These are phyloP conservation scores for Sorex araneus DNA, from an alignment of 2,113 vertebrate genomes.

Conservation along the genomic window DNA sequence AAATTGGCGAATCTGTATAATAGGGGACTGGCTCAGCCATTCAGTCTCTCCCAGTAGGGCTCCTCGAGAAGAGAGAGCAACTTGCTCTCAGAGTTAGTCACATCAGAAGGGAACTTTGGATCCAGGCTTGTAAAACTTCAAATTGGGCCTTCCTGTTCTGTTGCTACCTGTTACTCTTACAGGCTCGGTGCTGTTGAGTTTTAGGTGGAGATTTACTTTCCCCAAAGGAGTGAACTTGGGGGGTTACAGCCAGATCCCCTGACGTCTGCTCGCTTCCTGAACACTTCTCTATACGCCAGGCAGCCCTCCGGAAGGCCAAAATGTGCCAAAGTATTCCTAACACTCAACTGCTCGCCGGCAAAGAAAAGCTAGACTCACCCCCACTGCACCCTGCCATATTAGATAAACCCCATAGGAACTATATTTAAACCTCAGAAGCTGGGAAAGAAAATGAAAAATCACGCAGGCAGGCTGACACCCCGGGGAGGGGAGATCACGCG, in stretches of 20 bases:
- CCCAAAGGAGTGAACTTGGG: background rate
- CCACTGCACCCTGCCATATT: background rate
- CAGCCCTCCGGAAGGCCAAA: background rate
- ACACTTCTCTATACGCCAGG: background rate
- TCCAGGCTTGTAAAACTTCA: slow-evolving; percentile 1
- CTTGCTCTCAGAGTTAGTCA: background rate
- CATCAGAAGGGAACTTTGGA: background rate
- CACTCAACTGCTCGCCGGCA: background rate
- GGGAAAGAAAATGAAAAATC: slow-evolving; percentile 73
- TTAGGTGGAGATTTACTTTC: background rate
- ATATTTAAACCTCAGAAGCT: slow-evolving; percentile 51
- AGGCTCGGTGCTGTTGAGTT: background rate
- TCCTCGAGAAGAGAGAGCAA: background rate
- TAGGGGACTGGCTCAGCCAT: background rate
- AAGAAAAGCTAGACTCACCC: background rate
- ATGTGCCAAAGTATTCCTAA: background rate
- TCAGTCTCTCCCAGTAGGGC: background rate
- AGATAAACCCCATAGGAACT: slow-evolving; percentile 46
- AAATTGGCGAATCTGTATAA: background rate
- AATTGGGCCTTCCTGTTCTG: background rate
- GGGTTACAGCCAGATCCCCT: background rate
- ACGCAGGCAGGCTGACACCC: slow-evolving; percentile 70
- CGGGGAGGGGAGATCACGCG: slow-evolving; percentile 29
- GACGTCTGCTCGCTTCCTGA: background rate
- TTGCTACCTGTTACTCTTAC: background rate